Conservation (phyloP, 2,888 invertebrate genomes). For the Phorcus lineatus region DNA sequence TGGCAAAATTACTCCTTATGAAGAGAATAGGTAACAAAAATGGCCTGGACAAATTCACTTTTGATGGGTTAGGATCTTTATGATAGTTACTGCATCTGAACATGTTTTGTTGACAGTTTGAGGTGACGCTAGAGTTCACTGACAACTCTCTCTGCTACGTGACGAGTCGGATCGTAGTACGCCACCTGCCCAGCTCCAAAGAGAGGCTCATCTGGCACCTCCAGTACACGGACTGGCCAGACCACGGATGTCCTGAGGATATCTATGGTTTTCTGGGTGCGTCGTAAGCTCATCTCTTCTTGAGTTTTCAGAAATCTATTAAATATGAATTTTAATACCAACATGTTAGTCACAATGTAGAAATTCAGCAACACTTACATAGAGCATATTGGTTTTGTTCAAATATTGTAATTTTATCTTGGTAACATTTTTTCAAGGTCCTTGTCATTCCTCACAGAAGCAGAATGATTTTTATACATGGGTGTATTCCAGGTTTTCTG, state of each 20-base stretch:
- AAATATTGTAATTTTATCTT: no score
- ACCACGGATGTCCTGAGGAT: conserved; percentile 82
- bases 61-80: no score
- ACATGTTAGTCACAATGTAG: not conserved
- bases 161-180: conserved; percentile 74
- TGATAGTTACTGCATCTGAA: no score
- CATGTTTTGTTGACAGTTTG: conserved; percentile 78
- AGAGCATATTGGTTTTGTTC: no score
- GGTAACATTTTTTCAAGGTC: no score
- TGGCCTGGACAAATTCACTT: no score
- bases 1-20: no score
- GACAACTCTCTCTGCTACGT: conserved; percentile 74
- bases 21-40: no score
- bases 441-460: no score
- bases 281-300: not conserved
- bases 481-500: conserved; percentile 82
- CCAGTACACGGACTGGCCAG: conserved; percentile 86
- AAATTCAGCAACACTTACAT: no score
- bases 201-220: conserved; percentile 84
- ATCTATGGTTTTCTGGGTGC: conserved; percentile 82
- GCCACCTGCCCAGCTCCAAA: conserved; percentile 69
- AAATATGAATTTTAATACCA: not conserved
- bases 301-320: not conserved
- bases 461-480: not conserved
- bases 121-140: conserved; percentile 80